Evolutionary conservation across 2,113 vertebrate species (phyloP).

Genomic region (Scartelaos histophorus): DNA sequence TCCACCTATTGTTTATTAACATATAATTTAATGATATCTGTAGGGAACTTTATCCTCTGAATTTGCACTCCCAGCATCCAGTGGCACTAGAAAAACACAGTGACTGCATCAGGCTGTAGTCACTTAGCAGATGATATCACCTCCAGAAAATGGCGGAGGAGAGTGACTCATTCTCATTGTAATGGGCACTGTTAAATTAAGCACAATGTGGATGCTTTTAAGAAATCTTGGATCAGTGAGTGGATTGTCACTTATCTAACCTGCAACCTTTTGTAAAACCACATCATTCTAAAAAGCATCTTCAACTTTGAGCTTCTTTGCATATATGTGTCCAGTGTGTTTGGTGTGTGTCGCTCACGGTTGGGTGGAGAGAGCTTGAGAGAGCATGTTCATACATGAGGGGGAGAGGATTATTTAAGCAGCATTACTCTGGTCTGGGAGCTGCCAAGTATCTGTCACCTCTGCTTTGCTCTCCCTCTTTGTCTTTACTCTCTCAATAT

Average conservation of each 20-base stretch:
- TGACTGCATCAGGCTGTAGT: conserved; percentile 2
- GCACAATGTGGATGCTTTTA: neutral
- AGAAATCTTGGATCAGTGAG: neutral
- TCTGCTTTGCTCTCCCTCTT: conserved; percentile 40
- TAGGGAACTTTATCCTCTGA: no score
- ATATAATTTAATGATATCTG: neutral
- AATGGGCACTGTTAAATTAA: neutral
- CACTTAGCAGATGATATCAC: conserved; percentile 1
- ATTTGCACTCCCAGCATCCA: neutral
- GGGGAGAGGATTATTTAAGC: conserved; percentile 44
- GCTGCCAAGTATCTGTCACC: conserved; percentile 70
- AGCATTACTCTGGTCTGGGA: conserved; percentile 39
- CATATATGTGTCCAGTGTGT: neutral
- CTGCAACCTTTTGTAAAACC: no score
- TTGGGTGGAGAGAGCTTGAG: conserved; percentile 33
- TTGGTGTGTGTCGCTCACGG: conserved; percentile 12
- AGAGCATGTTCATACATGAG: conserved; percentile 40
- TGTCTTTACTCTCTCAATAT: conserved; percentile 58
- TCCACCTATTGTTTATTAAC: neutral
- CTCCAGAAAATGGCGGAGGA: neutral
- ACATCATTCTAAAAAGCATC: neutral
- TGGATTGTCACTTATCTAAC: neutral
- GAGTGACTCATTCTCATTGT: neutral
- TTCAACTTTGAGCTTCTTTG: neutral
- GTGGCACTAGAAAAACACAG: no score